Evolutionary conservation across 2,113 vertebrate genomes (phyloP).

Genomic region (Climacteris rufus): DNA sequence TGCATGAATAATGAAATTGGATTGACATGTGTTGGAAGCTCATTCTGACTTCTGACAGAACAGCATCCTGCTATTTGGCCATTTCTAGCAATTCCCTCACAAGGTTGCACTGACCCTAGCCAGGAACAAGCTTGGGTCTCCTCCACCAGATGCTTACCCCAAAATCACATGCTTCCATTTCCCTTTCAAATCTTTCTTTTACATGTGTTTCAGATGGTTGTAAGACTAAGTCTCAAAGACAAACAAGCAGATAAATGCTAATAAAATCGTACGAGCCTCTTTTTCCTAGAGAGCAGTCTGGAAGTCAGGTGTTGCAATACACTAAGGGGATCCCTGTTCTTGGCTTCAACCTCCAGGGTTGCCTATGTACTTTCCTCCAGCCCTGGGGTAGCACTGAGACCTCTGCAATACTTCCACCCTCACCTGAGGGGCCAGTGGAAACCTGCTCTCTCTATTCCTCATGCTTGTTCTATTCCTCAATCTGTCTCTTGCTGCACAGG

Average conservation of each 20-base stretch:
- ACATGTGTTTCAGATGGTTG: neutral
- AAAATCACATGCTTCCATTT: neutral
- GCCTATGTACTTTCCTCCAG: neutral
- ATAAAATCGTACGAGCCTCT: neutral
- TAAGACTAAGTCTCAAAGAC: neutral
- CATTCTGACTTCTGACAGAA: neutral
- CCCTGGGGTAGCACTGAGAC: neutral
- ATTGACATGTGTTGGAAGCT: neutral
- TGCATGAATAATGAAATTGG: neutral
- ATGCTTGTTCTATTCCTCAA: neutral
- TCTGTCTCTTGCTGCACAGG: neutral
- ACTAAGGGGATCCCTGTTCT: neutral
- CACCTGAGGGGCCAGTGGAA: neutral
- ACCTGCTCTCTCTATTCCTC: neutral
- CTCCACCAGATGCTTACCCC: neutral
- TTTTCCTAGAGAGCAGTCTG: neutral
- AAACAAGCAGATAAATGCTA: neutral
- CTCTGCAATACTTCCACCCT: neutral
- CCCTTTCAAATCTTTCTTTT: neutral
- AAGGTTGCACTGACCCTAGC: neutral
- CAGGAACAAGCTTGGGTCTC: neutral
- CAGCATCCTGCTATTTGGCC: neutral
- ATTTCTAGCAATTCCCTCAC: neutral
- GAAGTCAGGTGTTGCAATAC: neutral
- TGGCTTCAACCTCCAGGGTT: neutral